Evolutionary conservation across 2,888 invertebrate genomes (phyloP).

Genomic region (Catocala sponsa): DNA sequence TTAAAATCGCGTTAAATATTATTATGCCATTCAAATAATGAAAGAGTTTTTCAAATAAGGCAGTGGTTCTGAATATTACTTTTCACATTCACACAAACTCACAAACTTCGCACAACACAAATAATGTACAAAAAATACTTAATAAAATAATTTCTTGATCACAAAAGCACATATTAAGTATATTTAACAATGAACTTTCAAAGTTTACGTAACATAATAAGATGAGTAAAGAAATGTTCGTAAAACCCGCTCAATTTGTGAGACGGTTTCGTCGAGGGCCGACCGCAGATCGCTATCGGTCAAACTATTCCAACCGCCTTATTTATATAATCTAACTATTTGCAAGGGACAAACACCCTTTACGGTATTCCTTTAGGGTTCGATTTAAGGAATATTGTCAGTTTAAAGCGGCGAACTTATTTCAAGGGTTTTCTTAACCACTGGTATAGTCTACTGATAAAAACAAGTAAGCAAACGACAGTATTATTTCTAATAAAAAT

Average conservation of each 20-base stretch:
- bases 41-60: too few species aligned
- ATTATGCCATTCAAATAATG: too few species aligned
- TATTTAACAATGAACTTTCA: constrained; percentile 51
- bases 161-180: constrained; percentile 11
- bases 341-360: constrained; percentile 84
- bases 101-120: too few species aligned
- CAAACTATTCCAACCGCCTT: constrained; percentile 81
- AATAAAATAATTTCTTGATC: too few species aligned
- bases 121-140: too few species aligned
- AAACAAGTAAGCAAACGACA: too few species aligned
- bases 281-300: constrained; percentile 80
- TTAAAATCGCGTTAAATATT: too few species aligned
- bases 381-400: constrained; percentile 29
- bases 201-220: constrained; percentile 67
- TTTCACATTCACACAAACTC: too few species aligned
- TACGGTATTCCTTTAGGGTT: constrained; percentile 48
- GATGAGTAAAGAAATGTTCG: constrained; percentile 76
- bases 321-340: constrained; percentile 88
- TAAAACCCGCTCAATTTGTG: constrained; percentile 81
- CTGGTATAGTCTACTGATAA: too few species aligned
- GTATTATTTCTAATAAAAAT: too few species aligned
- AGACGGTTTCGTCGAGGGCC: constrained; percentile 57
- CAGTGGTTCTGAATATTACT: too few species aligned
- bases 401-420: constrained; percentile 32
- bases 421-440: neutral